Evolutionary conservation across 2,888 invertebrate genomes (phyloP).

Genomic region (Caenorhabditis becei): DNA sequence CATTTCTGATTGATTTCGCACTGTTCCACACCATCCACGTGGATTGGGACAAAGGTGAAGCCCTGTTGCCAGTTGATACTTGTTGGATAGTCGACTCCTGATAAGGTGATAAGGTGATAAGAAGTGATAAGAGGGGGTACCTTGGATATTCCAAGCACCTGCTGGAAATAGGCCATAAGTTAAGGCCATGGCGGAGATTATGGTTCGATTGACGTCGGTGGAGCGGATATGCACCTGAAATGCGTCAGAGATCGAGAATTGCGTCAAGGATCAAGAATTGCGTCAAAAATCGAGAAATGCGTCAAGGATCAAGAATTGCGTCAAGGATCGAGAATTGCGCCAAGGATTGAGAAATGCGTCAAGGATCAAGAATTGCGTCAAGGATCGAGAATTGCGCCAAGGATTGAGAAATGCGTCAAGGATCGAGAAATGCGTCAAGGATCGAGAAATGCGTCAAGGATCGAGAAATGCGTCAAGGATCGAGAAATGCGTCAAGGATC

Average conservation of each 20-base stretch:
- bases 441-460: background rate
- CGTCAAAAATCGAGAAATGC: background rate
- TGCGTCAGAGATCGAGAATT: background rate
- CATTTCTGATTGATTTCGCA: slow-evolving; percentile 21
- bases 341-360: background rate
- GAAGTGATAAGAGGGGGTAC: background rate
- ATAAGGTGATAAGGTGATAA: background rate
- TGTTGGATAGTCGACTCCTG: slow-evolving; percentile 49
- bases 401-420: background rate
- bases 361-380: too few species aligned
- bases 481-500: background rate
- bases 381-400: background rate
- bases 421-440: background rate
- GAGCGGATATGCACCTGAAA: slow-evolving; percentile 85
- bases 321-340: background rate
- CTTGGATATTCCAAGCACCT: slow-evolving; percentile 49
- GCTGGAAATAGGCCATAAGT: slow-evolving; percentile 64
- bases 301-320: background rate
- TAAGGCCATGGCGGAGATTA: slow-evolving; percentile 83
- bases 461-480: background rate
- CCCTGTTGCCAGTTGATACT: slow-evolving; percentile 73
- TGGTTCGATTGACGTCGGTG: slow-evolving; percentile 91
- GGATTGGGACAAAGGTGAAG: slow-evolving; percentile 82
- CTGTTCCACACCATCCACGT: slow-evolving; percentile 14
- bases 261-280: background rate